Evolutionary conservation across 2,888 invertebrate species (phyloP), one percentile per base, ranked within the genome.

Genomic region (Cosmopolites sordidus): DNA sequence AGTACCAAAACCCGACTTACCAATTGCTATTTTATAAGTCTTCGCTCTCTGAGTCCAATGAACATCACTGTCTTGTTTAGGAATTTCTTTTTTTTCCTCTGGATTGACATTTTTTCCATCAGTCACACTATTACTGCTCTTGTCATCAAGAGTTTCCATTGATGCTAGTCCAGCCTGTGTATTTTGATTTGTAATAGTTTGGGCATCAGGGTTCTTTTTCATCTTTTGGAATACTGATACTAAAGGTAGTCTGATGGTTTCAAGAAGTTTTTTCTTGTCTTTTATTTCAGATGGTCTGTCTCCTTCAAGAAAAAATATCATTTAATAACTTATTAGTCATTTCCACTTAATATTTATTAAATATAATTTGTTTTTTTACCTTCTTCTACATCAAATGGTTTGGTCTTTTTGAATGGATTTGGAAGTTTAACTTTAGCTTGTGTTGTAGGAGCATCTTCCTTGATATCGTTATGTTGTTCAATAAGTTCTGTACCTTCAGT

Each of bases 61-160:
- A 61, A 77, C 77, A 39, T 65, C 64, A 29, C 60, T 56, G 27
- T 66, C 66, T 44, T 62, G 61, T 69, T 79, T 77, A 33, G 80
- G 80, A 52, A 77, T 75, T 39, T 65, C 79, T 69, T 80, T 78
- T 44, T 81, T 74, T 51, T 81, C 81, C 61, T 85, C 84, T 54
- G 86, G 71, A 68, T 86, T 83, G 4, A 88, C 79, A 62, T 82
- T 87, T 69, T 87, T 87, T 77, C 89, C 79, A 18, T 86, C 88
- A 67, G 86, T 87, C 65, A 83, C 84, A 58, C 75, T 77, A 12
- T 82, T 80, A 48, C 82, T 78, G 14, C 78, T 73, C 60, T 84
- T 83, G 63, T 89, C 89, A 66, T 88, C 89, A 40, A 89, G 75
- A 0, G 89, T 89, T 72, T 90, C 90, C 80, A 87, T 84, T 4